Evolutionary conservation across 1,140 invertebrate genomes (phyloP), one percentile per base, ranked within the genome.

Genomic region (Eupeodes corollae): DNA sequence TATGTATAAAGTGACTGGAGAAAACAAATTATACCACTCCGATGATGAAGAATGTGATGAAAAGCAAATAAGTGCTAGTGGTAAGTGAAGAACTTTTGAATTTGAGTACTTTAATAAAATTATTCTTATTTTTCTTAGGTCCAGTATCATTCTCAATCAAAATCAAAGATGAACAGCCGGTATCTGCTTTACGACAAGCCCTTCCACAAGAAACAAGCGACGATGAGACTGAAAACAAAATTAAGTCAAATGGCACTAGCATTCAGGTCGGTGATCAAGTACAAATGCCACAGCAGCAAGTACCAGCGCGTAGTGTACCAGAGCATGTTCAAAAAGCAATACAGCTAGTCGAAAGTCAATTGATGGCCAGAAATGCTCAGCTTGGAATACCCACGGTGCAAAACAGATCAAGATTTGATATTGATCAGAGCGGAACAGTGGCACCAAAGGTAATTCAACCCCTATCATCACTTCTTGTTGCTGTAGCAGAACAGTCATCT

Each of bases 91-190:
- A 26, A 26, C 8, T 26, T 26, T 26, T 26, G 12, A 37, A 18
- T 32, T 6, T 5, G 16, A 11, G 15, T 1, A 5, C 15, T 41
- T 18, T 19, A n/a, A 41, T 41, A 12, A 21, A 26, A 14, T 18
- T 19, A 6, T 14, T 41, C 5, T 19, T 18, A 16, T 34, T 18
- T 14, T 34, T 45, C 31, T 33, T 61, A 79, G 77, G 76, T 0
- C 83, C 84, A 0, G 84, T 88, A 6, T 83, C 82, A 45, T 89
- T 88, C 61, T 88, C 85, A 0, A 87, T 89, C 21, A 86, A 86
- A 61, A 82, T 86, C 52, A 76, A 79, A 0, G 87, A 88, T 65
- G 82, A 84, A 47, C 76, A 50, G 68, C 73, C 1, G 73, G 16
- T 32, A 8, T 2, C 42, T 5, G 71, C 84, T 6, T 76, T 84